These are phyloP conservation scores for Scylla paramamosain DNA, from an alignment of 1,140 invertebrate species.

Conservation along the genomic window DNA sequence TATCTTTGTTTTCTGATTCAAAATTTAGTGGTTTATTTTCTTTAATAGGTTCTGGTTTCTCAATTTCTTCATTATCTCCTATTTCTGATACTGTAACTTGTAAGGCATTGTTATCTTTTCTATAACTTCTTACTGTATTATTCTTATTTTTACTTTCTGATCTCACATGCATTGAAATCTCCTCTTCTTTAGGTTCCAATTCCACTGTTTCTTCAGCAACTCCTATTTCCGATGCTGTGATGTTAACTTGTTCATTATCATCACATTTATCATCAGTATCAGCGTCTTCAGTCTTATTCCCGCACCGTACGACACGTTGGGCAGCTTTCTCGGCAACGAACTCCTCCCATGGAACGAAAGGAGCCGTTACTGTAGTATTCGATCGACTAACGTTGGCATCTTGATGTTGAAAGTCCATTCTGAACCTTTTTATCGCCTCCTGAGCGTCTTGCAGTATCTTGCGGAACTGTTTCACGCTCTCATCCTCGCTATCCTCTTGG, in stretches of 20 bases:
- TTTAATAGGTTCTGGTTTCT: too few relatives aligned
- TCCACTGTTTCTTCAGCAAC: background rate
- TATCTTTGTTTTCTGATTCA: too few relatives aligned
- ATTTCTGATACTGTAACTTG: too few relatives aligned
- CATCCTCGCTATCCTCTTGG: conserved; percentile 33
- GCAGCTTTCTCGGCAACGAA: background rate
- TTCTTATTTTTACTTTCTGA: too few relatives aligned
- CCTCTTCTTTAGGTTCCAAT: background rate
- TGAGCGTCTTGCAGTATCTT: conserved; percentile 66
- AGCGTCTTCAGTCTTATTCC: background rate
- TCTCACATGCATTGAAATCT: too few relatives aligned
- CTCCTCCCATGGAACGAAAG: background rate
- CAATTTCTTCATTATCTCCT: too few relatives aligned
- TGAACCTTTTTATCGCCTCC: conserved; percentile 43
- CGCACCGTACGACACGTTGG: background rate
- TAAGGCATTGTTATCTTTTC: too few relatives aligned
- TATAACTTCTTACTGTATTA: too few relatives aligned
- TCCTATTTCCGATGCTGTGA: background rate
- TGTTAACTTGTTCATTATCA: too few relatives aligned
- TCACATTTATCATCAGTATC: too few relatives aligned
- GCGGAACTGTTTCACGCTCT: conserved; percentile 29
- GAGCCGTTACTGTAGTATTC: background rate
- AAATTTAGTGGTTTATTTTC: too few relatives aligned
- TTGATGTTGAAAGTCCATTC: conserved; percentile 42
- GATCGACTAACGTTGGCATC: background rate